Percentiles rank a stretch among this genome's conserved stretches.
Evolutionary conservation across 2,888 invertebrate genomes (phyloP).

Genomic region (Mesorhabditis belari): DNA sequence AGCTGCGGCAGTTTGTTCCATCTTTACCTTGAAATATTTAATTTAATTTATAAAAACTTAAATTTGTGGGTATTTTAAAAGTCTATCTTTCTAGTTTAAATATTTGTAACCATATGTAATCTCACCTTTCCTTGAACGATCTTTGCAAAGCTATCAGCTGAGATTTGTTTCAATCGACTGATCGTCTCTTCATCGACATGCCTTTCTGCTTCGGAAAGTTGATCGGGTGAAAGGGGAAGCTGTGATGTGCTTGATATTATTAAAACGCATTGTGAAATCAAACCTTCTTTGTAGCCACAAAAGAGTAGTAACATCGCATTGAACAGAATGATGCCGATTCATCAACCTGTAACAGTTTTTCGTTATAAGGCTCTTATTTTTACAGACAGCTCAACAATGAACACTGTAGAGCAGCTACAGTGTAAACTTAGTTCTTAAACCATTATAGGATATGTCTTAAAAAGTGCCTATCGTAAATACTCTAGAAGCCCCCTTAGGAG

Average conservation of each 20-base stretch:
- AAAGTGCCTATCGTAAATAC: too few relatives aligned
- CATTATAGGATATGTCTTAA: too few relatives aligned
- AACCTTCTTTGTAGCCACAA: slow-evolving; percentile 64
- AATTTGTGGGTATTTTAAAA: too few relatives aligned
- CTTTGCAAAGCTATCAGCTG: slow-evolving; percentile 43
- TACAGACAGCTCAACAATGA: too few relatives aligned
- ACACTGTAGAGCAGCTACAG: too few relatives aligned
- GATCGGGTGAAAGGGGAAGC: slow-evolving; percentile 34
- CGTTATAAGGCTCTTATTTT: too few relatives aligned
- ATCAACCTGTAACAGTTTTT: too few relatives aligned
- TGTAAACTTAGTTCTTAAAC: too few relatives aligned
- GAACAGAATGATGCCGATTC: slow-evolving; percentile 70
- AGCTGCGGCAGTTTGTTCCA: neutral
- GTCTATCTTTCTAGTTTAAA: too few relatives aligned
- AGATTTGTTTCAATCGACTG: slow-evolving; percentile 33
- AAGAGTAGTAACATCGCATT: slow-evolving; percentile 79
- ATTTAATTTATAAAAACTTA: too few relatives aligned
- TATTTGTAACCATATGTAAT: too few relatives aligned
- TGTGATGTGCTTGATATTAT: neutral
- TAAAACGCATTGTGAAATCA: neutral
- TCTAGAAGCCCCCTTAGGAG: too few relatives aligned
- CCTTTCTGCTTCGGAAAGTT: slow-evolving; percentile 30
- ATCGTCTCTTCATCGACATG: slow-evolving; percentile 38
- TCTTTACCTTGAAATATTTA: neutral
- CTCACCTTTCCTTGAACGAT: slow-evolving; percentile 35